phyloP scores from a whole-genome alignment of 2,797 vertebrate species.

The Choloepus didactylus region DNA sequence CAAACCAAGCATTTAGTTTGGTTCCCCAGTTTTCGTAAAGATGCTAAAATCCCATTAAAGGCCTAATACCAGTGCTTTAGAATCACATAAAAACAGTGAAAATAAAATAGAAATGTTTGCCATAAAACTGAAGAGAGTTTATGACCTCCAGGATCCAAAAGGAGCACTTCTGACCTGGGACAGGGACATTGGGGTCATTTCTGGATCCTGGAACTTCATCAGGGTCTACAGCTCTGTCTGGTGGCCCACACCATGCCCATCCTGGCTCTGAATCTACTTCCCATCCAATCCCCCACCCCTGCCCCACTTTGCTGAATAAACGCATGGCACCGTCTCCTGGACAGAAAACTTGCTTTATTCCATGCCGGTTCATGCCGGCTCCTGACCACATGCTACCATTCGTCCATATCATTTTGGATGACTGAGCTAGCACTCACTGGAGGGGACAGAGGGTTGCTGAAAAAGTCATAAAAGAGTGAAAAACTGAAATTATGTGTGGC shows the following conservation, averaged over 20 bases:
- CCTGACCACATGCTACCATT: not conserved
- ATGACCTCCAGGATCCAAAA: not conserved
- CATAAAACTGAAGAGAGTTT: not conserved
- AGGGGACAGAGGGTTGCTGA: not conserved
- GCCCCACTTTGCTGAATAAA: not conserved
- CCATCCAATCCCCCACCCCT: not conserved
- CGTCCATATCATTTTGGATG: not conserved
- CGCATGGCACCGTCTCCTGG: not conserved
- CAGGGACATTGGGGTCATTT: not conserved
- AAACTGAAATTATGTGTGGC: not conserved
- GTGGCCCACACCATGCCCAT: not conserved
- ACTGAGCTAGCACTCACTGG: not conserved
- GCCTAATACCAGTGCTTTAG: slow-evolving; percentile 10
- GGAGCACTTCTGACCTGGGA: not conserved
- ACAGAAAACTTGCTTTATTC: not conserved
- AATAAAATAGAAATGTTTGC: not conserved
- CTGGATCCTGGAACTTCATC: not conserved
- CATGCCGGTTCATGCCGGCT: not conserved
- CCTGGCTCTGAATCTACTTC: not conserved
- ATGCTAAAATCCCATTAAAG: slow-evolving; percentile 60
- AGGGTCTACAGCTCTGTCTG: not conserved
- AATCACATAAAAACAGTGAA: not conserved
- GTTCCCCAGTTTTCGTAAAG: slow-evolving; percentile 27
- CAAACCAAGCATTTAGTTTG: slow-evolving; percentile 35
- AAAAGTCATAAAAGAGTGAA: not conserved